Base-by-base conservation (phyloP, 2,797 vertebrate genomes). In the Sciaenops ocellatus region DNA sequence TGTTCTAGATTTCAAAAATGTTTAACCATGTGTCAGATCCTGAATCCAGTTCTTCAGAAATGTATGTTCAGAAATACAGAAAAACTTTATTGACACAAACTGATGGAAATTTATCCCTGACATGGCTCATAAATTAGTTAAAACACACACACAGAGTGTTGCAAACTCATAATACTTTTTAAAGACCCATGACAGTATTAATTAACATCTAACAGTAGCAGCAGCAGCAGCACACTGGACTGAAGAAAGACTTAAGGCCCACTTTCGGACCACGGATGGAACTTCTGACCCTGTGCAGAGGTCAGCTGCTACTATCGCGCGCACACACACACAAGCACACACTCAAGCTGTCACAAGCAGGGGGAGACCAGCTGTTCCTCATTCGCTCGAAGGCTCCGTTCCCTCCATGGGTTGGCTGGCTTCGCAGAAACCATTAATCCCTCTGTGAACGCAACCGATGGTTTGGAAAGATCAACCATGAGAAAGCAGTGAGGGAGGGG, bases 361-460 rank as follows among this genome's bases (percentile, higher is more conserved):
- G 82, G 83, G 74, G 75, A 87, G 87, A 87, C 79, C 90, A 92
- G 91, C 90, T 94, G 93, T 91, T 93, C 87, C 84, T 90, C 89
- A 89, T 91, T 91, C 82, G 69, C 82, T 91, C 51, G 69, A 87
- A 87, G 86, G 85, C 87, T 78, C 74, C 64, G 64, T 85, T 89
- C 86, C 85, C 85, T 91, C 83, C 79, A 34, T 26, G 84, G 83
- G 81, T 90, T 91, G 90, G 90, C 87, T 50, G 61, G 79, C 90
- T 87, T 86, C 56, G 55, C 82, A 91, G 86, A 90, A 90, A 87
- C 78, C 80, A 91, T 91, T 89, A 94, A 93, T 92, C 88, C 92
- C 88, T 87, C 83, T 76, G 82, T 78, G 83, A 89, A 86, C 68
- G 54, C 85, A 84, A 90, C 69, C 28, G 77, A 92, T 80, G 80